These are phyloP conservation scores for Drosophila kepulauana DNA, from an alignment of 1,140 invertebrate genomes.

Conservation along the genomic window DNA sequence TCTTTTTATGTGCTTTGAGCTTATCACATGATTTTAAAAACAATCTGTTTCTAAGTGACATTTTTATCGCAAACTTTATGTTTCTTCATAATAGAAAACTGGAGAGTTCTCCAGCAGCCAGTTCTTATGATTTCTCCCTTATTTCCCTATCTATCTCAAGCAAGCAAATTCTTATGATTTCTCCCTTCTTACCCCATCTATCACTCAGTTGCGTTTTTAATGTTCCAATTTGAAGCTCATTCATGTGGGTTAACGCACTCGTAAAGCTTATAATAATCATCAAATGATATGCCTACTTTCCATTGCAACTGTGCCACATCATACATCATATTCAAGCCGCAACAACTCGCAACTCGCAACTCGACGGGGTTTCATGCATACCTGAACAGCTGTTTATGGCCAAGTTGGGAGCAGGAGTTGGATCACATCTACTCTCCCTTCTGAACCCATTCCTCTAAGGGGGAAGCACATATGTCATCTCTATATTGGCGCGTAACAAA, in stretches of 20 bases:
- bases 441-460: neutral
- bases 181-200: neutral
- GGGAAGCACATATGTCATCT: neutral
- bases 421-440: neutral
- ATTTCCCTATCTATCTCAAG: neutral
- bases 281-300: conserved; percentile 50
- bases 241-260: conserved; percentile 2
- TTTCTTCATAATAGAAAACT: neutral
- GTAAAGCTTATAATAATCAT: conserved; percentile 52
- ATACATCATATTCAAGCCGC: conserved; percentile 68
- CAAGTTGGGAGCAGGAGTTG: neutral
- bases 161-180: neutral
- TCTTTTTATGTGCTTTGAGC: too few species aligned
- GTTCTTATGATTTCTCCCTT: too few species aligned
- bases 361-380: conserved; percentile 63
- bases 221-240: conserved; percentile 19
- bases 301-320: conserved; percentile 76
- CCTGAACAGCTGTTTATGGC: conserved; percentile 60
- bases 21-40: too few species aligned
- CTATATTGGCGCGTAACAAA: conserved; percentile 53
- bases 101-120: too few species aligned
- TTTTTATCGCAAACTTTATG: neutral
- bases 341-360: neutral
- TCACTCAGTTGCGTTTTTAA: conserved; percentile 13
- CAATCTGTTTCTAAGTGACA: neutral